Evolutionary conservation across 2,113 vertebrate genomes (phyloP).

Genomic region (Otis tarda): DNA sequence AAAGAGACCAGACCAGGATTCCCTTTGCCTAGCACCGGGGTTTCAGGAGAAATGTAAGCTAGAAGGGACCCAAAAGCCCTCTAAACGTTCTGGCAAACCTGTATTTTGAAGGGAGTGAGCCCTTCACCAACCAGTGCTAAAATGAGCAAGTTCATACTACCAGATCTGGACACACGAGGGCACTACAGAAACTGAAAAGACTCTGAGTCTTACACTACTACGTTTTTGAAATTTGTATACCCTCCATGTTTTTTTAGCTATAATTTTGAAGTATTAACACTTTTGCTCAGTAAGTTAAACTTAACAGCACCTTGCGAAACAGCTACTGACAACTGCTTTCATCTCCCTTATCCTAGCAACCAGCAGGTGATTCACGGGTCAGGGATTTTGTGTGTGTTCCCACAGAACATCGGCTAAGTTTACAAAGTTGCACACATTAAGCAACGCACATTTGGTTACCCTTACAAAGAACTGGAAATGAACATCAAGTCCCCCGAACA

Average conservation of each 20-base stretch:
- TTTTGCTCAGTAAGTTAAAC: background rate
- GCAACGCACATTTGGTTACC: background rate
- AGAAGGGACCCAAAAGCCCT: background rate
- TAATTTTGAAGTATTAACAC: background rate
- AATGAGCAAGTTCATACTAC: background rate
- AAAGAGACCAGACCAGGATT: background rate
- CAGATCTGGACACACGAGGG: background rate
- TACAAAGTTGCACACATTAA: background rate
- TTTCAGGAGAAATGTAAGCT: background rate
- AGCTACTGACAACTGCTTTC: background rate
- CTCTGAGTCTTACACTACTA: no score
- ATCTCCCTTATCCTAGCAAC: background rate
- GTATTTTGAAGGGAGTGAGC: background rate
- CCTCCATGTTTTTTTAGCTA: background rate
- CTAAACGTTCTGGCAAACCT: background rate
- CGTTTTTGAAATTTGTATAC: background rate
- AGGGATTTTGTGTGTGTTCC: background rate
- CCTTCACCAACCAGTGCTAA: background rate
- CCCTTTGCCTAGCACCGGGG: background rate
- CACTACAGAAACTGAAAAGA: background rate
- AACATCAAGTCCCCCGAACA: background rate
- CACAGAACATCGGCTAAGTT: background rate
- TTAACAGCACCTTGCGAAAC: background rate
- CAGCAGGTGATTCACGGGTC: rapidly evolving
- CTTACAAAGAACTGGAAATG: background rate